A percentile compares a stretch with the other conserved stretches of the same genome.
Conservation (phyloP, 2,888 invertebrate genomes). For the Apomyelois bistriatella region DNA sequence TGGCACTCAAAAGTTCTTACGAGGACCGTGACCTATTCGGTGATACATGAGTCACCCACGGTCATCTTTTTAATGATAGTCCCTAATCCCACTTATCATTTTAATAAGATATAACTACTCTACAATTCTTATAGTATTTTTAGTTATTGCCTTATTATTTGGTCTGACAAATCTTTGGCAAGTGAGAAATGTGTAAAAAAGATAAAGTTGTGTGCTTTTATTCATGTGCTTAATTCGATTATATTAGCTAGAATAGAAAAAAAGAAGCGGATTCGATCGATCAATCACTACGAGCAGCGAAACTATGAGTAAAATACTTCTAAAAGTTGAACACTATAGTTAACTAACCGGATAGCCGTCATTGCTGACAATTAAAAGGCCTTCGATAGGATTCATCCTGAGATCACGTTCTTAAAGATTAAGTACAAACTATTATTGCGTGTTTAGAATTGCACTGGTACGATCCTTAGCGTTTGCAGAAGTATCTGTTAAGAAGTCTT, state of each 20-base stretch:
- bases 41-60: background rate
- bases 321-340: slow-evolving; percentile 55
- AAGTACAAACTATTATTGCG: slow-evolving; percentile 77
- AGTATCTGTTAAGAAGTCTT: slow-evolving; percentile 50
- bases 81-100: slow-evolving; percentile 30
- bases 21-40: slow-evolving; percentile 22
- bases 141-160: slow-evolving; percentile 66
- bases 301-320: slow-evolving; percentile 64
- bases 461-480: slow-evolving; percentile 37
- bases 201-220: slow-evolving; percentile 56
- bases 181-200: slow-evolving; percentile 66
- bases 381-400: slow-evolving; percentile 74
- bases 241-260: slow-evolving; percentile 58
- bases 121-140: slow-evolving; percentile 54
- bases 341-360: slow-evolving; percentile 62
- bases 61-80: slow-evolving; percentile 16
- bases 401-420: slow-evolving; percentile 77
- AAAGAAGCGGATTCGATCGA: slow-evolving; percentile 48
- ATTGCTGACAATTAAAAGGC: slow-evolving; percentile 64
- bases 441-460: slow-evolving; percentile 76
- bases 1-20: slow-evolving; percentile 52
- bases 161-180: slow-evolving; percentile 68
- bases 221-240: slow-evolving; percentile 58
- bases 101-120: slow-evolving; percentile 34
- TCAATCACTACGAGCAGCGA: slow-evolving; percentile 66